phyloP scores from a whole-genome alignment of 2,113 vertebrate genomes.

The Phainopepla nitens region DNA sequence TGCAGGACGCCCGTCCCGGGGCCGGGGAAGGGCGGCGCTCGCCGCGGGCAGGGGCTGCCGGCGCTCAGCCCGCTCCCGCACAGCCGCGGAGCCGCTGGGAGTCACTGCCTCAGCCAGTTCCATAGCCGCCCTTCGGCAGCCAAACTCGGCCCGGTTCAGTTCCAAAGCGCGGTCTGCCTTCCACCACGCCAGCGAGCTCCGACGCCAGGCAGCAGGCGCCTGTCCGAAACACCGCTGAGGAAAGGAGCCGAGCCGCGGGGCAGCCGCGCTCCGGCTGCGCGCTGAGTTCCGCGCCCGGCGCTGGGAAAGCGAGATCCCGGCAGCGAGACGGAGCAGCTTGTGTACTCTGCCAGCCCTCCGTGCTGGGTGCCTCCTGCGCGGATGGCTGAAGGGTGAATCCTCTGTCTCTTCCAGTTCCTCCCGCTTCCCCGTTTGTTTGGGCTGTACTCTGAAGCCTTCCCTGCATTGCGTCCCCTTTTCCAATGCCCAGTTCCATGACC shows the following conservation, averaged over 20 bases:
- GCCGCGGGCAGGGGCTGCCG: not conserved
- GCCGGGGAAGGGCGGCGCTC: not conserved
- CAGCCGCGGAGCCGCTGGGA: accelerated
- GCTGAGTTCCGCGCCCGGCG: not conserved
- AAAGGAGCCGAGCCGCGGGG: not conserved
- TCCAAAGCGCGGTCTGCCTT: not conserved
- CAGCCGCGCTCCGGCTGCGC: not conserved
- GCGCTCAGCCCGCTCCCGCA: not conserved
- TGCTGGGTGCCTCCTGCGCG: not conserved
- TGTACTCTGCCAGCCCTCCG: not conserved
- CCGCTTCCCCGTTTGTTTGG: not conserved
- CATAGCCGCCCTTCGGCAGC: accelerated
- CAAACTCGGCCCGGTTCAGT: not conserved
- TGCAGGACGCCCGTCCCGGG: not conserved
- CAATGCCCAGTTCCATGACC: not conserved
- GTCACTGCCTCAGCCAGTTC: accelerated
- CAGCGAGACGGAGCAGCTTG: not conserved
- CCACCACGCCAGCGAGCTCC: accelerated
- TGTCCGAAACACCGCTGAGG: not conserved
- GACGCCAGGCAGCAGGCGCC: not conserved
- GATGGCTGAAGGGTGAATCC: not conserved
- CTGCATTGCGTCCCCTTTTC: not conserved
- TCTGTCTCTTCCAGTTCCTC: not conserved
- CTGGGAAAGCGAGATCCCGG: not conserved
- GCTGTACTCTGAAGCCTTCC: not conserved